Evolutionary conservation across 2,113 vertebrate genomes (phyloP).

Genomic region (Ivindomyrus marchei): DNA sequence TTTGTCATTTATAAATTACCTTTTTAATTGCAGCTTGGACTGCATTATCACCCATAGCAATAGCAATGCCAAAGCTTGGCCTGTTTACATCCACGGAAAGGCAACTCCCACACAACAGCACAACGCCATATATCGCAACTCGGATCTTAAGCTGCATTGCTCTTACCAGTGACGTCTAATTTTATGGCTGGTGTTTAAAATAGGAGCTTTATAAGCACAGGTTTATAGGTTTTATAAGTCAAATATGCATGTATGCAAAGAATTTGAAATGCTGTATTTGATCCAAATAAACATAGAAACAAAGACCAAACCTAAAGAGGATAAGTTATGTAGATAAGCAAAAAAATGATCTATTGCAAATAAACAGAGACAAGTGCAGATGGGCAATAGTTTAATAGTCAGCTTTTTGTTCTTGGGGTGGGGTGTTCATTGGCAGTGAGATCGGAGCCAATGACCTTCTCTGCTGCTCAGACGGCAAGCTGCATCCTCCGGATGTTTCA

Average conservation of each 20-base stretch:
- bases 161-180: background rate
- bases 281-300: background rate
- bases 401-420: background rate
- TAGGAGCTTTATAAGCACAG: background rate
- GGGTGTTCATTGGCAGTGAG: background rate
- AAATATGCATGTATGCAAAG: background rate
- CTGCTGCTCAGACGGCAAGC: background rate
- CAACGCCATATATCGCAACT: background rate
- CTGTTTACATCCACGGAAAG: background rate
- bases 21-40: background rate
- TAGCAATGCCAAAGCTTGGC: background rate
- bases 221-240: background rate
- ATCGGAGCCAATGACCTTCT: background rate
- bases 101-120: background rate
- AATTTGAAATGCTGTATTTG: background rate
- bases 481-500: background rate
- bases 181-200: background rate
- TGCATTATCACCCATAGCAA: background rate
- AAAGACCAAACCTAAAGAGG: background rate
- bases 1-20: constrained; percentile 37
- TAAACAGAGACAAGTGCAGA: background rate
- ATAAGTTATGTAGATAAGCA: background rate
- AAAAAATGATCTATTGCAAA: background rate
- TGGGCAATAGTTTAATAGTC: background rate
- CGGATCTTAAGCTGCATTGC: background rate